Percentiles rank a stretch among this genome's conserved stretches.
Evolutionary conservation across 2,888 invertebrate species (phyloP).

Genomic region (Punctoribates punctum): DNA sequence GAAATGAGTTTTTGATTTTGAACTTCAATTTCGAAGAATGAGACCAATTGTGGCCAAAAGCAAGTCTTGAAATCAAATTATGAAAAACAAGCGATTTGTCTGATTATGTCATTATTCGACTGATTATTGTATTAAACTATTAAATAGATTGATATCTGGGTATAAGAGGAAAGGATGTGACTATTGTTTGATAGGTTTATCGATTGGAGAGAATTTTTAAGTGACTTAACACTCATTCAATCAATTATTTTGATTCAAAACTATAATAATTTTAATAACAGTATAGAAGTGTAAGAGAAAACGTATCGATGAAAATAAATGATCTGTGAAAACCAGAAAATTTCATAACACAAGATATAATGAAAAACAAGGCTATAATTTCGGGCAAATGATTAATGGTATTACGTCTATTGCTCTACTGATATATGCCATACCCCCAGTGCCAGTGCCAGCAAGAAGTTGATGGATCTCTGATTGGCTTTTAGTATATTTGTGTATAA

Average conservation of each 20-base stretch:
- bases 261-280: neutral
- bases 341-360: neutral
- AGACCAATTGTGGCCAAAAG: too few species aligned
- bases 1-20: too few species aligned
- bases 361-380: constrained; percentile 23
- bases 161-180: too few species aligned
- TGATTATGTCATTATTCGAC: too few species aligned
- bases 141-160: too few species aligned
- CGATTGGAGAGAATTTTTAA: too few species aligned
- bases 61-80: too few species aligned
- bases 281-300: neutral
- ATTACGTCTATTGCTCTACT: neutral
- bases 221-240: neutral
- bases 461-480: neutral
- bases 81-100: too few species aligned
- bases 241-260: neutral
- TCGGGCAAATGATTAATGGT: constrained; percentile 33
- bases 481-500: neutral
- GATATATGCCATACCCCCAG: neutral
- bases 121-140: too few species aligned
- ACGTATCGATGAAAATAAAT: constrained; percentile 10
- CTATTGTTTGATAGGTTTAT: too few species aligned
- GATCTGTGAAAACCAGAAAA: constrained; percentile 32
- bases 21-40: too few species aligned
- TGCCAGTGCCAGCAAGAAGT: too few species aligned